Base-by-base conservation (phyloP, 2,888 invertebrate genomes). In the Apodemia hepburni region DNA sequence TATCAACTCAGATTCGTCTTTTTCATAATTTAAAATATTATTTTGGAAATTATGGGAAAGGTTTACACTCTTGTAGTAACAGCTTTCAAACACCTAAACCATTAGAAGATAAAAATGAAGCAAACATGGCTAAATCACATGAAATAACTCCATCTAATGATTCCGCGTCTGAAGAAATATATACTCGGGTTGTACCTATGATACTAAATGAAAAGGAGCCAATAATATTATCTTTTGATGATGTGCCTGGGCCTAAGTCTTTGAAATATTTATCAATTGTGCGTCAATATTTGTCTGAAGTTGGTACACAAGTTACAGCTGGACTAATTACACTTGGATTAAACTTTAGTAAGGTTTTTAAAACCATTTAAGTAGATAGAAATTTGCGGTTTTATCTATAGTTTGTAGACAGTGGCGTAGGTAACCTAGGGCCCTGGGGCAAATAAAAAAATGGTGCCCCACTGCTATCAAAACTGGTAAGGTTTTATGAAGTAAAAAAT, bases 281-380 rank as follows among this genome's bases (percentile, higher is more conserved):
- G 68, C 93, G 94, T 79, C 92, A 88, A 71, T 93, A 93, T 77
- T 80, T 95, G 69, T 94, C 94, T 27, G 84, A 93, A 66, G 73
- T 94, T 64, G 94, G 94, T 69, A 94, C 94, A 67, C 94, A 94
- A 77, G 69, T 94, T 27, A 93, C 93, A 17, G 92, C 92, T 17
- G 84, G 90, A 57, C 70, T 87, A 65, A 76, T 93, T 47, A 93
- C 92, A 57, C 73, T 92, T 66, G 84, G 92, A 49, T 79, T 93
- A 35, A 92, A 89, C 67, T 78, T 93, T 65, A 91, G 93, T 87
- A 80, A 85, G 84, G 15, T 45, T 45, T 45, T 45, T 6, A n/a
- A 45, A 45, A n/a, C 15, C n/a, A 6, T 45, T 45, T 45, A n/a
- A n/a, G n/a, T 45, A 45, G 9, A 6, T 45, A 42, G 15, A n/a